Percentiles rank a stretch among this genome's conserved stretches.
Conservation (phyloP, 2,797 vertebrate genomes). For the Pangasius sanitwongsei region DNA sequence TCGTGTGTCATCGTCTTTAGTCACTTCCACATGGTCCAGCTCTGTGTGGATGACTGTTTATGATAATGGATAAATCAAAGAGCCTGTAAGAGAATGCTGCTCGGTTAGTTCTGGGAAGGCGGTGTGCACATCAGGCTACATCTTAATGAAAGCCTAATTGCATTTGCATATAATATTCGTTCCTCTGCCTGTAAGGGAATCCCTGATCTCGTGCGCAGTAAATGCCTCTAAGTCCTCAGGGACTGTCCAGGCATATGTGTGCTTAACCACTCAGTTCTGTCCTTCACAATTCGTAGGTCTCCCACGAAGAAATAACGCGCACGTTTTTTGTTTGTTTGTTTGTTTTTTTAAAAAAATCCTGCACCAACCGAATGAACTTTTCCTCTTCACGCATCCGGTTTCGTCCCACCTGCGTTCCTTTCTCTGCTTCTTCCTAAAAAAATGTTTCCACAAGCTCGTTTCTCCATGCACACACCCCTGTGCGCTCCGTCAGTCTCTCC, state of each 20-base stretch:
- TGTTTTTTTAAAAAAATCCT: neutral
- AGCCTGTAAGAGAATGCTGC: neutral
- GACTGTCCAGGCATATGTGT: neutral
- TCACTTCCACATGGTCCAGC: constrained; percentile 10
- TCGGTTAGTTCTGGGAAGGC: neutral
- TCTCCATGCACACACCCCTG: neutral
- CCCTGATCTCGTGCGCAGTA: constrained; percentile 8
- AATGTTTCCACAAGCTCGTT: too few relatives aligned
- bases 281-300: neutral
- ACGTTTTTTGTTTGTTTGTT: neutral
- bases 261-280: neutral
- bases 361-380: neutral
- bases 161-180: neutral
- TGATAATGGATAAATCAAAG: neutral
- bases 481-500: neutral
- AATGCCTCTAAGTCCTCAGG: constrained; percentile 11
- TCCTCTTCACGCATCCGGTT: neutral
- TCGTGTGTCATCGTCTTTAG: neutral
- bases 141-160: neutral
- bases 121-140: neutral
- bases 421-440: neutral
- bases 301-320: neutral
- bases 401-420: neutral
- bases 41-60: too few relatives aligned
- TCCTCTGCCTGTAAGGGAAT: neutral